Base-by-base conservation (phyloP, 2,888 invertebrate genomes). In the Bombylius major region DNA sequence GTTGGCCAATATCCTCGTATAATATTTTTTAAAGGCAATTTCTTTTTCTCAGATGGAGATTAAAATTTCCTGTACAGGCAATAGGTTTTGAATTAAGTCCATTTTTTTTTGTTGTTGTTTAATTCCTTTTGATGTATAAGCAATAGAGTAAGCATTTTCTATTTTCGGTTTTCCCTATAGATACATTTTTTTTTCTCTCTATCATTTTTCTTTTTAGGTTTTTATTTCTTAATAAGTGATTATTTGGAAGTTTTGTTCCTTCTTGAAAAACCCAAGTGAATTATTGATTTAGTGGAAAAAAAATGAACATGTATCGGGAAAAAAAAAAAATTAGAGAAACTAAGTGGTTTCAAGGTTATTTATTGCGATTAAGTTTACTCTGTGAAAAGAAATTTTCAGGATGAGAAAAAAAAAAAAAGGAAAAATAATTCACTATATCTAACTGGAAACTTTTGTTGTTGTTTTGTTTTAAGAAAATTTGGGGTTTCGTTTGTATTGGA, bases 221-320 rank as follows among this genome's bases (percentile, higher is more conserved):
- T 48, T 45, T 50, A 46, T 47, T 50, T 39, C 50, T 55, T 55
- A 55, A 50, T 50, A 55, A 55, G 55, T 51, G 55, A 55, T 55
- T 51, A 55, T 55, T 50, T 55, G 46, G 50, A 50, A 55, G 50
- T 47, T 54, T 55, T 55, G 50, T 51, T 55, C 50, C 47, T 50
- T 51, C 7, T 36, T 36, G 23, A 23, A 23, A 23, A 36, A 50
- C 50, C 50, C 50, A 33, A 55, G 50, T 55, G 50, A 55, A 50
- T 55, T 55, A 55, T 55, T 50, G 54, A 55, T 50, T 55, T 11
- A 11, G 11, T 32, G 14, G 49, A 14, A 49, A 54, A 49, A 9
- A 36, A 36, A 6, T 36, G 36, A 36, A 36, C 9, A 23, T 23
- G 23, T 23, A 23, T 23, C 23, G 23, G 23, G 3, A 23, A 23